Percentiles rank a stretch among this genome's conserved stretches.
These are phyloP conservation scores for silkworm (Bombyx mori) DNA, from an alignment of 1,140 invertebrate species.

Conservation along the genomic window DNA sequence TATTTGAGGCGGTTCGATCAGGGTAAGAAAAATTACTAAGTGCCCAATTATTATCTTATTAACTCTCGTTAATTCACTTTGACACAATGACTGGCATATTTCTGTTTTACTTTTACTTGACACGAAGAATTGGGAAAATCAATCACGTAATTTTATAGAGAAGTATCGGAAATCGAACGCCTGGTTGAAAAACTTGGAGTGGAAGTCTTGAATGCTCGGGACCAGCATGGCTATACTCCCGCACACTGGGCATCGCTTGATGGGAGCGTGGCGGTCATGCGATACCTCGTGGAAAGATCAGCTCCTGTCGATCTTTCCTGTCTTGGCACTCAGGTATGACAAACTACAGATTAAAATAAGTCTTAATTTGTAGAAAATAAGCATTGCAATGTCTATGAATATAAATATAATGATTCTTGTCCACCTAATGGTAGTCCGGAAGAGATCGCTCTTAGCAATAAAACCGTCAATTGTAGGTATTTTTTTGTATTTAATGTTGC, in stretches of 20 bases:
- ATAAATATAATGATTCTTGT: no score
- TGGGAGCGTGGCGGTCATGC: conserved; percentile 87
- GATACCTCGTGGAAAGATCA: conserved; percentile 85
- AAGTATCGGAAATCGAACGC: conserved; percentile 82
- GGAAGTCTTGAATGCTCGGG: conserved; percentile 80
- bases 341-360: neutral
- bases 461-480: no score
- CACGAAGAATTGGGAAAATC: no score
- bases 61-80: no score
- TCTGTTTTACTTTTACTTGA: no score
- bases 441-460: no score
- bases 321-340: conserved; percentile 77
- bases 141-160: conserved; percentile 48
- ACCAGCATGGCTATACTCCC: conserved; percentile 93
- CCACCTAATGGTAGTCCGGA: no score
- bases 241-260: conserved; percentile 93
- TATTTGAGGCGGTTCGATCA: conserved; percentile 77
- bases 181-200: conserved; percentile 83
- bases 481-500: no score
- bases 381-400: neutral
- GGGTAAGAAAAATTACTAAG: conserved; percentile 56
- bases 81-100: no score
- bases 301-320: conserved; percentile 89
- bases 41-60: no score
- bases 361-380: neutral